Percentiles rank a stretch among this genome's conserved stretches.
These are phyloP conservation scores for Pteronotus mesoamericanus DNA, from an alignment of 2,797 vertebrate genomes.

Conservation along the genomic window DNA sequence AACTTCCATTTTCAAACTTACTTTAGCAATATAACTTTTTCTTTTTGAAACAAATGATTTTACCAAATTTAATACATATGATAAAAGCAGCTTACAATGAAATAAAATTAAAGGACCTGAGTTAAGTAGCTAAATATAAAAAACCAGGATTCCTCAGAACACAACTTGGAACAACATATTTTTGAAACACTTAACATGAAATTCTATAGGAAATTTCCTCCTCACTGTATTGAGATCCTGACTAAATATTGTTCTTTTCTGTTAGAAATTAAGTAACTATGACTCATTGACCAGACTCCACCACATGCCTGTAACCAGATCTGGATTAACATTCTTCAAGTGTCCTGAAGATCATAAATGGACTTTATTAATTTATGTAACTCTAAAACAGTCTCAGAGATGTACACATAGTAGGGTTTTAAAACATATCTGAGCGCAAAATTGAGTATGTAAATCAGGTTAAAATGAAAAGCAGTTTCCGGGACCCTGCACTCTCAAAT, in stretches of 20 bases:
- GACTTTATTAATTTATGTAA: background rate
- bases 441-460: background rate
- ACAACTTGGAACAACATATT: background rate
- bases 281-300: background rate
- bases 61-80: background rate
- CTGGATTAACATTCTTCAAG: background rate
- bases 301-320: background rate
- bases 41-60: background rate
- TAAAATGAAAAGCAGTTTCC: background rate
- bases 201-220: background rate
- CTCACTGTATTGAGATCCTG: background rate
- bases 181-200: background rate
- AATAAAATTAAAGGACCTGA: background rate
- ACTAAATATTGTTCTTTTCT: background rate
- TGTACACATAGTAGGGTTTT: background rate
- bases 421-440: background rate
- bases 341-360: background rate
- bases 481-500: background rate
- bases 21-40: background rate
- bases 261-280: slow-evolving; percentile 1
- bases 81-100: background rate
- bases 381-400: background rate
- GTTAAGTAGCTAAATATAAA: background rate
- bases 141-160: background rate
- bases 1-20: background rate